A percentile compares a stretch with the other conserved stretches of the same genome.
Evolutionary conservation across 2,113 vertebrate species (phyloP).

Genomic region (Ictidomys tridecemlineatus): DNA sequence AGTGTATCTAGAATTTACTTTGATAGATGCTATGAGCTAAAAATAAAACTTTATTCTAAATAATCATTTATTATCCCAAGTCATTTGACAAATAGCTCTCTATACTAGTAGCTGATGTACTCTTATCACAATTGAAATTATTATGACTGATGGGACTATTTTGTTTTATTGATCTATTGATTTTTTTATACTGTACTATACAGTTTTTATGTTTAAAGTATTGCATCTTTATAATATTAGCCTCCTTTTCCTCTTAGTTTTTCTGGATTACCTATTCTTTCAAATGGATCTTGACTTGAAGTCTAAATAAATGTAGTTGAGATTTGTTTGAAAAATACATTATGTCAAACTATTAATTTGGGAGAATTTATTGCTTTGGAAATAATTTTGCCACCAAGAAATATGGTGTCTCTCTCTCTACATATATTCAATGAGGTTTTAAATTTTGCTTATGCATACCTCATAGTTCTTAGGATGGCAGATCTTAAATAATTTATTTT

Average conservation of each 20-base stretch:
- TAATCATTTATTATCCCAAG: not conserved
- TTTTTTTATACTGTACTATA: not conserved
- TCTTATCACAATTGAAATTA: constrained; percentile 41
- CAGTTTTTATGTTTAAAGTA: not conserved
- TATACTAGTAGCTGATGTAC: not conserved
- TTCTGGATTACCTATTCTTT: not conserved
- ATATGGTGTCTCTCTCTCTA: not conserved
- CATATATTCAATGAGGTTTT: not conserved
- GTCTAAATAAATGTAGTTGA: not conserved
- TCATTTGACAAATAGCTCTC: not conserved
- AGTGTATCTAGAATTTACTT: not conserved
- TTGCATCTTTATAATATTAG: not conserved
- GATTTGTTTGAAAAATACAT: not conserved
- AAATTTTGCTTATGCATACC: not conserved
- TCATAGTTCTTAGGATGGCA: not conserved
- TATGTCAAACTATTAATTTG: not conserved
- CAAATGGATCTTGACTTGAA: not conserved
- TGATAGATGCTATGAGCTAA: not conserved
- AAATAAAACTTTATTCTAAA: not conserved
- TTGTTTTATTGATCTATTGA: not conserved
- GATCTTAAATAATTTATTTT: not conserved
- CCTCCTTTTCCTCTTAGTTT: not conserved
- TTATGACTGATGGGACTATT: not conserved
- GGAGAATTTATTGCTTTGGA: not conserved
- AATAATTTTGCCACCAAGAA: not conserved